phyloP scores from a whole-genome alignment of 1,140 invertebrate genomes.

The Charaxes varanes region DNA sequence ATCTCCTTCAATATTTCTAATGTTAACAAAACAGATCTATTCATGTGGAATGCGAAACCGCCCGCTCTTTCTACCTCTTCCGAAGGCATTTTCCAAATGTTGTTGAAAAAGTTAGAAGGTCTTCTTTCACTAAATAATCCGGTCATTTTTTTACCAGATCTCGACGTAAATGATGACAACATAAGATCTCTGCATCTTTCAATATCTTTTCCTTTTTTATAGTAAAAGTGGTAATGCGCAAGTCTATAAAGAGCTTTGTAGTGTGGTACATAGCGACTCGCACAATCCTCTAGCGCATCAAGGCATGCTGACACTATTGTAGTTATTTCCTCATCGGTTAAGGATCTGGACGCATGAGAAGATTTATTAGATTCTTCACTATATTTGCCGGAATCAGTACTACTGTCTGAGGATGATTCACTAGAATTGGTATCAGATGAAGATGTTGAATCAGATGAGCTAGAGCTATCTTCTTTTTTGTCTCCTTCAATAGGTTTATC shows the following conservation, averaged over 20 bases:
- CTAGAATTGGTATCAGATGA: constrained; percentile 64
- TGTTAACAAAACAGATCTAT: constrained; percentile 85
- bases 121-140: constrained; percentile 92
- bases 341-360: constrained; percentile 38
- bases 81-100: constrained; percentile 92
- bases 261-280: constrained; percentile 90
- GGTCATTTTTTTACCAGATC: constrained; percentile 78
- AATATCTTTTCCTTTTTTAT: constrained; percentile 79
- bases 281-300: constrained; percentile 87
- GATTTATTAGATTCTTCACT: constrained; percentile 54
- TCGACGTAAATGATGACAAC: constrained; percentile 79
- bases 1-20: constrained; percentile 87
- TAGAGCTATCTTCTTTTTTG: constrained; percentile 51
- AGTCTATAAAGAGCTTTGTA: constrained; percentile 94
- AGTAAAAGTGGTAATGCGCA: constrained; percentile 88
- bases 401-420: constrained; percentile 60
- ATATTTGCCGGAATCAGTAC: constrained; percentile 54
- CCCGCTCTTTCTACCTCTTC: constrained; percentile 94
- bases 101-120: constrained; percentile 92
- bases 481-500: constrained; percentile 16
- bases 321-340: constrained; percentile 63
- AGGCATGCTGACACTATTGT: constrained; percentile 77
- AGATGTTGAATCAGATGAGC: constrained; percentile 48
- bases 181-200: constrained; percentile 82
- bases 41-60: constrained; percentile 94